Conservation (phyloP, 2,888 invertebrate species). For the Bruchidius siliquastri region DNA sequence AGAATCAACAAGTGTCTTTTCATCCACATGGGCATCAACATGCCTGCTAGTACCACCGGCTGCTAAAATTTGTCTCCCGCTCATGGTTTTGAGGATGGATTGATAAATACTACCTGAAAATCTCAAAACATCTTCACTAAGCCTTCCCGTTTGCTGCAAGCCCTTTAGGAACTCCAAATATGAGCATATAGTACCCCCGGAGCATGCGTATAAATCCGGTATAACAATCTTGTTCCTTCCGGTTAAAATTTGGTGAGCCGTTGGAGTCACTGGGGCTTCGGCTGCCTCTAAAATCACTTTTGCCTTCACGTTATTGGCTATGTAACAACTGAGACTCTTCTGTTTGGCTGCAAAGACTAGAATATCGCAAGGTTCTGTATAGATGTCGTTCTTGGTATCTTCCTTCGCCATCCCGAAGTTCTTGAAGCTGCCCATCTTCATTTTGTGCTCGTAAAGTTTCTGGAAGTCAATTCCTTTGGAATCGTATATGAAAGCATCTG, state of each 20-base stretch:
- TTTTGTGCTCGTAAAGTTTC: constrained; percentile 31
- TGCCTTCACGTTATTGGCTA: constrained; percentile 39
- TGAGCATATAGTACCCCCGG: constrained; percentile 36
- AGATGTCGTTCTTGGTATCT: constrained; percentile 27
- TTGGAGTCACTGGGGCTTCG: constrained; percentile 39
- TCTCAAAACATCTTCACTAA: constrained; percentile 18
- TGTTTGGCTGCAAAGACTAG: constrained; percentile 38
- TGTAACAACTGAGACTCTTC: constrained; percentile 36
- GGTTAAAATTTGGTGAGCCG: constrained; percentile 38
- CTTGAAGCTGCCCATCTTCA: constrained; percentile 29
- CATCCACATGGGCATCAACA: background rate
- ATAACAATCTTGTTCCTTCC: constrained; percentile 35
- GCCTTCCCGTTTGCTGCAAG: constrained; percentile 20
- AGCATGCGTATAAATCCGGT: constrained; percentile 41
- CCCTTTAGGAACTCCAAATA: constrained; percentile 39
- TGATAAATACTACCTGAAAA: background rate
- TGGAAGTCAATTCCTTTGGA: constrained; percentile 36
- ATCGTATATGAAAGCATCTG: constrained; percentile 36
- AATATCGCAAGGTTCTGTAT: constrained; percentile 38
- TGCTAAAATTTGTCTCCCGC: background rate
- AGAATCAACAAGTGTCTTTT: constrained; percentile 7
- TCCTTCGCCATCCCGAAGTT: constrained; percentile 31
- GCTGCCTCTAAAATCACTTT: constrained; percentile 42
- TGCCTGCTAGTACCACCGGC: background rate
- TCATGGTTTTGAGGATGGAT: background rate